phyloP scores from a whole-genome alignment of 2,797 vertebrate genomes.

The Erpetoichthys calabaricus region DNA sequence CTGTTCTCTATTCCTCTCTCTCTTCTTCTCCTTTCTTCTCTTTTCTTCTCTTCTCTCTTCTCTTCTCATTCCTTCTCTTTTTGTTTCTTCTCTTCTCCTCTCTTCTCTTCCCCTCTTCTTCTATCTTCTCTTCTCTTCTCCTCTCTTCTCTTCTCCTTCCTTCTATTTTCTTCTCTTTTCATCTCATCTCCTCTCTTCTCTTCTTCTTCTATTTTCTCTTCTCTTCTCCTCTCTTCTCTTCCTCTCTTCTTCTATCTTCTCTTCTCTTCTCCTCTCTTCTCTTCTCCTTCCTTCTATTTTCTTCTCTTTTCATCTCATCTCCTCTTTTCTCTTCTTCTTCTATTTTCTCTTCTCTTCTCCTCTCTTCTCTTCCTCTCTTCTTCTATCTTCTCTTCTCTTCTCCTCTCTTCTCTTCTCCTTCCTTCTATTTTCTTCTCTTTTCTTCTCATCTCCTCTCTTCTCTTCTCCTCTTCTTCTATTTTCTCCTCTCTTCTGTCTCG shows the following conservation, averaged over 20 bases:
- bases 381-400: neutral
- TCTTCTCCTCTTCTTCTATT: neutral
- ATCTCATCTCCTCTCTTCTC: neutral
- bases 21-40: no score
- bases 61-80: slow-evolving; percentile 7
- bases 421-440: neutral
- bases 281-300: no score
- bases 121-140: neutral
- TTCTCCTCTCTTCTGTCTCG: neutral
- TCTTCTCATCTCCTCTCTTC: neutral
- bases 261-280: neutral
- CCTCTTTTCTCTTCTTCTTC: no score
- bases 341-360: neutral
- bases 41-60: no score
- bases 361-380: neutral
- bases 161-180: neutral
- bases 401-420: neutral
- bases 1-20: neutral
- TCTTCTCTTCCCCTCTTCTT: neutral
- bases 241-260: neutral
- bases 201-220: neutral
- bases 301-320: neutral
- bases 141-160: no score
- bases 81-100: slow-evolving; percentile 4
- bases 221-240: neutral